Base-by-base conservation (phyloP, 2,888 invertebrate species). In the Tribolium freemani region DNA sequence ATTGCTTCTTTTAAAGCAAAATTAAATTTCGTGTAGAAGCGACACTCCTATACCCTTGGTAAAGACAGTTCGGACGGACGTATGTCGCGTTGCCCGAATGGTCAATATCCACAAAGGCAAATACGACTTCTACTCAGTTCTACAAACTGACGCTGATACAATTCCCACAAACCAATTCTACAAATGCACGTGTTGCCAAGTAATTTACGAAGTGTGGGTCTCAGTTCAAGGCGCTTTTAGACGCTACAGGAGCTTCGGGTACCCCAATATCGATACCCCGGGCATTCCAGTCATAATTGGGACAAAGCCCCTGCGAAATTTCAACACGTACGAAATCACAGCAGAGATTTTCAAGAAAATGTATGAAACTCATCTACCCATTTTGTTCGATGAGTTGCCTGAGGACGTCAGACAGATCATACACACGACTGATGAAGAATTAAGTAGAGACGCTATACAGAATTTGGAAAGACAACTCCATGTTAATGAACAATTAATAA, bases 201-300 rank as follows among this genome's bases (percentile, higher is more conserved):
- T 81, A 5, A 76, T 77, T 20, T 82, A 82, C 44, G 82, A 82
- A 77, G 74, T 80, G 1, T 82, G 82, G 82, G 78, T 78, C 61
- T 78, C 77, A 0, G 26, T 79, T 1, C 76, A 82, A 75, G 80
- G 78, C 2, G 73, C 78, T n/a, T 66, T 81, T 26, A 79, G 78
- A 6, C 69, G 75, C 5, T 77, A 79, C 56, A 72, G 75, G 30
- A 76, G 76, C 5, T 80, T 75, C 20, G 81, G 81, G 1, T 81
- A 81, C 71, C 82, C 82, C 5, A 81, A 82, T 58, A 78, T 81
- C 8, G 78, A 81, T 45, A 75, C 80, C 2, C 81, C 80, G 0
- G 81, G 79, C 4, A 79, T 81, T 30, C 80, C 82, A 3, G 58
- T 82, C 10, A 80, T 82, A 21, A 77, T 82, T 45, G 82, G 82